Percentiles rank a stretch among this genome's conserved stretches.
Conservation (phyloP, 2,797 vertebrate genomes). For the Spondyliosoma cantharus region DNA sequence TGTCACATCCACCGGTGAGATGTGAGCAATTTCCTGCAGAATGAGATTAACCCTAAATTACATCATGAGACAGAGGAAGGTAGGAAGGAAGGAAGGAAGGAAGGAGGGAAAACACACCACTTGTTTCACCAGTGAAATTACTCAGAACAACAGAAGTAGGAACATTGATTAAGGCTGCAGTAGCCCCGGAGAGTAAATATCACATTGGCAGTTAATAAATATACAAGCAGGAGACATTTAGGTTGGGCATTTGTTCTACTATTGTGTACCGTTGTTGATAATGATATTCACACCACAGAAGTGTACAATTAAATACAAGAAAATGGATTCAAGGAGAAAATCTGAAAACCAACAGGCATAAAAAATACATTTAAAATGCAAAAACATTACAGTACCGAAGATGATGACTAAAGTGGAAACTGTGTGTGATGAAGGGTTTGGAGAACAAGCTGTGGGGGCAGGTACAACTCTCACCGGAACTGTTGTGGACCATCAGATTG, state of each 20-base stretch:
- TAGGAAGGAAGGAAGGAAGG: constrained; percentile 23
- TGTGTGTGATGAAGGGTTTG: constrained; percentile 41
- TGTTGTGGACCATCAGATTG: constrained; percentile 37
- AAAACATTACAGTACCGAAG: constrained; percentile 35
- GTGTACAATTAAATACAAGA: constrained; percentile 67
- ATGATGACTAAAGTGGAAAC: constrained; percentile 44
- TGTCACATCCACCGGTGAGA: constrained; percentile 65
- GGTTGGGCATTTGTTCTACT: constrained; percentile 59
- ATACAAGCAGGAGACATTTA: constrained; percentile 70
- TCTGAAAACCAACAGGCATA: constrained; percentile 37
- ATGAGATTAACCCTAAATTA: constrained; percentile 70
- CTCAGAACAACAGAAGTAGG: constrained; percentile 47
- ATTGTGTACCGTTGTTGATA: constrained; percentile 54
- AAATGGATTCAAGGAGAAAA: constrained; percentile 52
- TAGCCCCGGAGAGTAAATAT: constrained; percentile 56
- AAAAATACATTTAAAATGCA: constrained; percentile 57
- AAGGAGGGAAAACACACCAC: constrained; percentile 38
- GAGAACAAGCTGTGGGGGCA: constrained; percentile 59
- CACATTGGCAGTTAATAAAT: constrained; percentile 71
- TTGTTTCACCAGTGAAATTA: constrained; percentile 55
- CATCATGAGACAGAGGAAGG: constrained; percentile 43
- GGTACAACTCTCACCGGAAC: constrained; percentile 55
- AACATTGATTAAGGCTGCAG: constrained; percentile 54
- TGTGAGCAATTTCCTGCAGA: constrained; percentile 67
- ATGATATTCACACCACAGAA: constrained; percentile 61